Evolutionary conservation across 2,797 vertebrate species (phyloP), one percentile per base, ranked within the genome.

Genomic region (Sandelia bainsii): DNA sequence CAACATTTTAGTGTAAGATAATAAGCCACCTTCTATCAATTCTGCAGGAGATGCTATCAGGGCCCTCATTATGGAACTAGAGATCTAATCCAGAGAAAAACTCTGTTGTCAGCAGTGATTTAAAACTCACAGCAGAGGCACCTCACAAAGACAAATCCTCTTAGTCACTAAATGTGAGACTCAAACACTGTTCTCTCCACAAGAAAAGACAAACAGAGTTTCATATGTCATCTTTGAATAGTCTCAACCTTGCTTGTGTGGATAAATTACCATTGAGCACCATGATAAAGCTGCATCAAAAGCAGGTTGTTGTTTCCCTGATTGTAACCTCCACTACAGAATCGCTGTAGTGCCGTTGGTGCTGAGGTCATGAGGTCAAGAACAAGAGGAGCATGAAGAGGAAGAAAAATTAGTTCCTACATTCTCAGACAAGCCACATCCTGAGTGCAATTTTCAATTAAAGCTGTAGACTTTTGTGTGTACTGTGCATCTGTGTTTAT

Each of bases 71-170:
- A 91, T 92, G 82, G 92, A 92, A 92, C 81, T 62, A 64, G 58
- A 86, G 82, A 91, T 92, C 82, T 86, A 87, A 90, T 91, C 86
- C 75, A 60, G 63, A 71, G 75, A 87, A 71, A 81, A 91, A 81
- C 78, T 72, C 68, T 78, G 82, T 84, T 87, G 92, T 89, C 85
- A 89, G 81, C 83, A 84, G 74, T 88, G 82, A 92, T 91, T 91
- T 93, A 82, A 89, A 89, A 89, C 87, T 83, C 63, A 51, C 62
- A 87, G 86, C 84, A 69, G 85, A 90, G 78, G 83, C 77, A 72
- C 81, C 85, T 86, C 40, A 51, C 87, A 86, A 77, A 81, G 76
- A 86, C 87, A 89, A 92, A 88, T 88, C 84, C 82, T 87, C 83
- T 89, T 84, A 80, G 79, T 81, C 60, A 50, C 58, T 77, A 52